phyloP scores from a whole-genome alignment of 1,140 invertebrate species.

The Daktulosphaira vitifoliae region DNA sequence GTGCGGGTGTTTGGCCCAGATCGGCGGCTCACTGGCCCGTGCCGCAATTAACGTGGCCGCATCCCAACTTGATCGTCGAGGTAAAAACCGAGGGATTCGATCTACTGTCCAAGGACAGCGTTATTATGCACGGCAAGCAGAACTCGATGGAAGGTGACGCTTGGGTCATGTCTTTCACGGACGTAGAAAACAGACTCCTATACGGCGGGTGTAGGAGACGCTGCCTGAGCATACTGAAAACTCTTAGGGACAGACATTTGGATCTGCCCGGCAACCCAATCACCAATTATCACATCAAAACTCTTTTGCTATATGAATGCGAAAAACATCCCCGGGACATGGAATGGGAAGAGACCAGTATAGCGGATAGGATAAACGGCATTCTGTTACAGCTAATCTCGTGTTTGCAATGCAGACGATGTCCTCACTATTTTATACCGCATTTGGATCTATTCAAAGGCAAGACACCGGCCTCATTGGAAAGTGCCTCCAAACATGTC shows the following conservation, averaged over 20 bases:
- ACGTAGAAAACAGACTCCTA: constrained; percentile 86
- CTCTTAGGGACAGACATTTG: constrained; percentile 84
- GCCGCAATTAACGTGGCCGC: constrained; percentile 84
- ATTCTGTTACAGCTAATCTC: constrained; percentile 94
- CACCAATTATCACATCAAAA: constrained; percentile 91
- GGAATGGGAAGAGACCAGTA: constrained; percentile 90
- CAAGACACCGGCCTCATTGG: constrained; percentile 83
- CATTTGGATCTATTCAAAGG: constrained; percentile 89
- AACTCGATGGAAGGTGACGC: constrained; percentile 96
- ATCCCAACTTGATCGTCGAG: constrained; percentile 87
- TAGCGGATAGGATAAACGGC: constrained; percentile 92
- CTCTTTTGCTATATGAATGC: constrained; percentile 89
- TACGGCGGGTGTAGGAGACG: constrained; percentile 79
- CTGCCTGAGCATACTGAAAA: constrained; percentile 88
- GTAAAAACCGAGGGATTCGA: constrained; percentile 97
- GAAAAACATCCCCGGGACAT: constrained; percentile 93
- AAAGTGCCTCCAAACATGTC: constrained; percentile 93
- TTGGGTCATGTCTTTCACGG: constrained; percentile 89
- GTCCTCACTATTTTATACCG: constrained; percentile 91
- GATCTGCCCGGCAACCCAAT: constrained; percentile 90
- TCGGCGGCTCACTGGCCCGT: constrained; percentile 93
- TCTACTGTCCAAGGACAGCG: constrained; percentile 83
- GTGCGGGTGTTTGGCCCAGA: constrained; percentile 86
- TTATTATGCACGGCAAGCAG: constrained; percentile 80
- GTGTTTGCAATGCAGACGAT: constrained; percentile 90